phyloP scores from a whole-genome alignment of 2,797 vertebrate genomes.

The Tolypeutes matacus region DNA sequence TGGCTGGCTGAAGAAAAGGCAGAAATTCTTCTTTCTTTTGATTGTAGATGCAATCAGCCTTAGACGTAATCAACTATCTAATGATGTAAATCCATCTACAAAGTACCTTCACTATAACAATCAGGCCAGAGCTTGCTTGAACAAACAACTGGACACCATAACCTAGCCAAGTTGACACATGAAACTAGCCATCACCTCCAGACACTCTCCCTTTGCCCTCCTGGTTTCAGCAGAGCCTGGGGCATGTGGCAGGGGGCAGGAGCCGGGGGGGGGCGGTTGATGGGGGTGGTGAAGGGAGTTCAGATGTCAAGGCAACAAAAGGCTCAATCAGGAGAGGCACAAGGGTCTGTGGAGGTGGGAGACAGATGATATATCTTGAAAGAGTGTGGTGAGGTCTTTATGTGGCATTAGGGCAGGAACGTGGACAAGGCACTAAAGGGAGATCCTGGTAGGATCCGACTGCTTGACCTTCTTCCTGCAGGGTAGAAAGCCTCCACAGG shows the following conservation, averaged over 20 bases:
- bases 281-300: not conserved
- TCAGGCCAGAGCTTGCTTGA: too few relatives aligned
- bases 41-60: too few relatives aligned
- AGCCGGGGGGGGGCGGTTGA: too few relatives aligned
- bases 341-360: fast-evolving
- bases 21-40: too few relatives aligned
- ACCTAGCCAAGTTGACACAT: too few relatives aligned
- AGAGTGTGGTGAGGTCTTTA: not conserved
- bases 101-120: too few relatives aligned
- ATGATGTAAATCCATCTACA: too few relatives aligned
- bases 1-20: too few relatives aligned
- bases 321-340: not conserved
- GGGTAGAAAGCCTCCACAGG: not conserved
- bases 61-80: too few relatives aligned
- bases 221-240: not conserved
- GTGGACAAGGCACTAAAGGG: not conserved
- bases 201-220: not conserved
- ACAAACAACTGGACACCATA: too few relatives aligned
- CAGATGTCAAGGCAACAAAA: not conserved
- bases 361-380: not conserved
- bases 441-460: too few relatives aligned
- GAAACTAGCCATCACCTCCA: not conserved
- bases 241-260: not conserved
- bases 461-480: not conserved
- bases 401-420: not conserved